Conservation (phyloP, 1,140 invertebrate species). For the Lucilia sericata region DNA sequence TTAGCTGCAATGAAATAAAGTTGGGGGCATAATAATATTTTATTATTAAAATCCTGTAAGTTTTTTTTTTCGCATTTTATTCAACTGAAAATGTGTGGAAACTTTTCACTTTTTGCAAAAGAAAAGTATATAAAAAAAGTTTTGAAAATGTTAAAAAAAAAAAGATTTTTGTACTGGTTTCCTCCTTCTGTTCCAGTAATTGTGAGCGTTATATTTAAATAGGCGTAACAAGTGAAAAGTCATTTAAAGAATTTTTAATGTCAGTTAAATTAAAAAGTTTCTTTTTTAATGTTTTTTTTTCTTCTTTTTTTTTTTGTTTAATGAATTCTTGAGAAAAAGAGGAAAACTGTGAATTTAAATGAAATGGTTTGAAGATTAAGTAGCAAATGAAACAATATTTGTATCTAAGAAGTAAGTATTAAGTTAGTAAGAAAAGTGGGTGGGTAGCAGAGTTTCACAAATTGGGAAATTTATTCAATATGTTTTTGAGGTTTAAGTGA, state of each 20-base stretch:
- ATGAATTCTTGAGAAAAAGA: background rate
- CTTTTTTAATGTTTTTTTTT: background rate
- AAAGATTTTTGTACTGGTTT: background rate
- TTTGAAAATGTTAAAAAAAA: background rate
- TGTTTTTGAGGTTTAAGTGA: too few relatives aligned
- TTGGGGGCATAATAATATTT: background rate
- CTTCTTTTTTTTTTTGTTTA: background rate
- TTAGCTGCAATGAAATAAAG: background rate
- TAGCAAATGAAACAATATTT: background rate
- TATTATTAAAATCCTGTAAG: background rate
- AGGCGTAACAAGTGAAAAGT: conserved; percentile 42
- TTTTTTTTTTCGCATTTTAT: background rate
- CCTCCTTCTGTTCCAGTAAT: background rate
- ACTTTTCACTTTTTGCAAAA: background rate
- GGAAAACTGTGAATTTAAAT: background rate
- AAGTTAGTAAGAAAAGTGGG: too few relatives aligned
- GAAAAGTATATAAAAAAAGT: background rate
- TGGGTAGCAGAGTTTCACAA: too few relatives aligned
- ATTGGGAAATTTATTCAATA: too few relatives aligned
- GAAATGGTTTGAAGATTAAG: conserved; percentile 11
- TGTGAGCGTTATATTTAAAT: conserved; percentile 19
- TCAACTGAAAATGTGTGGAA: background rate
- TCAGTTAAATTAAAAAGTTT: conserved; percentile 38
- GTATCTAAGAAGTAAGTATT: too few relatives aligned
- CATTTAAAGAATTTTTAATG: conserved; percentile 39